Percentiles rank a stretch among this genome's conserved stretches.
These are phyloP conservation scores for Porphyrio hochstetteri DNA, from an alignment of 2,113 vertebrate species.

Conservation along the genomic window DNA sequence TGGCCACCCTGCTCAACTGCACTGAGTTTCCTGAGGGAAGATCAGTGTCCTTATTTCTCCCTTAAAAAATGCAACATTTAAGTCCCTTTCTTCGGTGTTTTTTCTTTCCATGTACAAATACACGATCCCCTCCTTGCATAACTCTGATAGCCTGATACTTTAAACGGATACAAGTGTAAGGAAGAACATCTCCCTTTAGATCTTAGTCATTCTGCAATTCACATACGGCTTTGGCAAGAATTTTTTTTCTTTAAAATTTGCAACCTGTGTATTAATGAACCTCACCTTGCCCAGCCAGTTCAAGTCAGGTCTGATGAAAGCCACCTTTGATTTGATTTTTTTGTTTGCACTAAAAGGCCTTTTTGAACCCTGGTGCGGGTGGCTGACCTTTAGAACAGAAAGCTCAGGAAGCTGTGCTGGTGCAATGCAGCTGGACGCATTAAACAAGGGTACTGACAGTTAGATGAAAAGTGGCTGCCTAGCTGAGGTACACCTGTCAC, in stretches of 20 bases:
- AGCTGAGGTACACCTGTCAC: background rate
- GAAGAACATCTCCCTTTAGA: background rate
- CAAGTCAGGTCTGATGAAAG: background rate
- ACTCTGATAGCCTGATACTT: background rate
- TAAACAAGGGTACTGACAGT: slow-evolving; percentile 1
- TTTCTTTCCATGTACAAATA: background rate
- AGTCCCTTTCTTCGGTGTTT: background rate
- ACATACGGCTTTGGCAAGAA: background rate
- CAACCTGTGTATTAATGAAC: background rate
- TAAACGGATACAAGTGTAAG: background rate
- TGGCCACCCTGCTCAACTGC: background rate
- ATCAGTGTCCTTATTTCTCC: background rate
- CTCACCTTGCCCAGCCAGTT: background rate
- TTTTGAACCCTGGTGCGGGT: slow-evolving; percentile 36
- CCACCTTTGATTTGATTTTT: background rate
- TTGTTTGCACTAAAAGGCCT: background rate
- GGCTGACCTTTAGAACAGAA: slow-evolving; percentile 55
- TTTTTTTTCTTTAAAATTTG: background rate
- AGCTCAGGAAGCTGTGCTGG: background rate
- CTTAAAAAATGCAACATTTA: background rate
- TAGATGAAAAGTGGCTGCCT: background rate
- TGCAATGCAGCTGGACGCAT: slow-evolving; percentile 27
- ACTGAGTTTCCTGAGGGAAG: background rate
- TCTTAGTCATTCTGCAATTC: background rate
- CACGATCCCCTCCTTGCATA: background rate